These are phyloP conservation scores for Scaptomyza cyrtandrae DNA, from an alignment of 2,888 invertebrate species.

Conservation along the genomic window DNA sequence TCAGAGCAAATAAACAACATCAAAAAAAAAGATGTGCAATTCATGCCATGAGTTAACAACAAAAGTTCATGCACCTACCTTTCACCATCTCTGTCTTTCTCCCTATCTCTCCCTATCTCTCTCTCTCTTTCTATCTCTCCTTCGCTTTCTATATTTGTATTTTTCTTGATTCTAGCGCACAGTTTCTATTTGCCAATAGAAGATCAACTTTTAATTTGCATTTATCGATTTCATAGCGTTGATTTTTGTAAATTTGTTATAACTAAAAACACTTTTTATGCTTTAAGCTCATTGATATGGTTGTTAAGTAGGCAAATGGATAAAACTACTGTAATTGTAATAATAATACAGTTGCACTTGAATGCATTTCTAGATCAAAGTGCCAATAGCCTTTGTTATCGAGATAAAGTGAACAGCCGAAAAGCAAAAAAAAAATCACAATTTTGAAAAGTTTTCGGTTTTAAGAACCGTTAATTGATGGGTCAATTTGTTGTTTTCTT, in stretches of 20 bases:
- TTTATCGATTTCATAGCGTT: background rate
- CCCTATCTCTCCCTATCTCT: background rate
- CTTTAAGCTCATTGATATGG: too few relatives aligned
- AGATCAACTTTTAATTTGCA: background rate
- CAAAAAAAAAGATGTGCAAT: slow-evolving; percentile 54
- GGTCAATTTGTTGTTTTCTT: too few relatives aligned
- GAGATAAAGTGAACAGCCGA: too few relatives aligned
- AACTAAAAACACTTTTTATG: too few relatives aligned
- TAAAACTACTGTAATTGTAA: too few relatives aligned
- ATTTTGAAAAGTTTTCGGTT: background rate
- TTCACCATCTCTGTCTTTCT: background rate
- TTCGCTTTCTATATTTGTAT: background rate
- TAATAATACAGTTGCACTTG: too few relatives aligned
- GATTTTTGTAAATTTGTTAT: too few relatives aligned
- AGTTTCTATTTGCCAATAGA: background rate
- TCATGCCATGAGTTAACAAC: slow-evolving; percentile 74
- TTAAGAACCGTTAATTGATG: too few relatives aligned
- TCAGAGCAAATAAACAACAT: background rate
- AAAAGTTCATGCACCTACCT: slow-evolving; percentile 57
- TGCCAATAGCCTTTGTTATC: too few relatives aligned
- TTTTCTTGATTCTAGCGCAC: background rate
- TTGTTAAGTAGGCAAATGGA: too few relatives aligned
- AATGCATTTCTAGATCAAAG: too few relatives aligned
- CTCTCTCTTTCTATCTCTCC: background rate
- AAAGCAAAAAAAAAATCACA: too few relatives aligned